Conservation (phyloP, 2,797 vertebrate genomes). For the Diglossa cyanea region DNA sequence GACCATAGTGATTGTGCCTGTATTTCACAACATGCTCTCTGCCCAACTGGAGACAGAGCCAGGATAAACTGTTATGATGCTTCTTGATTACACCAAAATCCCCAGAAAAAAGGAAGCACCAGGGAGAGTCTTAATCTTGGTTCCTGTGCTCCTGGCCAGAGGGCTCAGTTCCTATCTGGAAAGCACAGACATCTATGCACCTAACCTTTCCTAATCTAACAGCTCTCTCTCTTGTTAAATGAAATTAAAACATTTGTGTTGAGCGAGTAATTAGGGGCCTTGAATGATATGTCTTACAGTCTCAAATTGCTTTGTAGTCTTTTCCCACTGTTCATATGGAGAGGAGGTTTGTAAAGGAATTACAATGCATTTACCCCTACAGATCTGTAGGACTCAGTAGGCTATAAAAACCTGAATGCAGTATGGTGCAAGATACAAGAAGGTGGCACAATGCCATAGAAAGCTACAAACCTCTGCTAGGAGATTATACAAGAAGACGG, state of each 20-base stretch:
- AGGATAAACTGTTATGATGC: conserved; percentile 9
- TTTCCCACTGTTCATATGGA: neutral
- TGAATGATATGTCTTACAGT: neutral
- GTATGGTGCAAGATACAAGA: neutral
- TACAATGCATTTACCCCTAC: neutral
- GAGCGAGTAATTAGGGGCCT: neutral
- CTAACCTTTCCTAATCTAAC: neutral
- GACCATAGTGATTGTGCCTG: neutral
- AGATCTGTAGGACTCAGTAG: neutral
- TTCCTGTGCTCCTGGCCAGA: conserved; percentile 16
- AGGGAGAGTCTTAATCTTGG: neutral
- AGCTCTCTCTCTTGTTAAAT: neutral
- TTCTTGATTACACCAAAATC: conserved; percentile 17
- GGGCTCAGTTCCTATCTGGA: neutral
- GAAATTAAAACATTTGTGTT: neutral
- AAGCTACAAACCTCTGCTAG: neutral
- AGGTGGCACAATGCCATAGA: fast-evolving
- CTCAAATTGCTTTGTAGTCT: neutral
- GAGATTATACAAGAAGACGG: neutral
- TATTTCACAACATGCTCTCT: neutral
- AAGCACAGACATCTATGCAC: neutral
- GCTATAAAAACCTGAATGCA: neutral
- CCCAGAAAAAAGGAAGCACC: neutral
- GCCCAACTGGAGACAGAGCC: neutral
- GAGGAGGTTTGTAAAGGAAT: neutral